These are phyloP conservation scores for Pachypeltis micranthus DNA, from an alignment of 1,140 invertebrate species.

Conservation along the genomic window DNA sequence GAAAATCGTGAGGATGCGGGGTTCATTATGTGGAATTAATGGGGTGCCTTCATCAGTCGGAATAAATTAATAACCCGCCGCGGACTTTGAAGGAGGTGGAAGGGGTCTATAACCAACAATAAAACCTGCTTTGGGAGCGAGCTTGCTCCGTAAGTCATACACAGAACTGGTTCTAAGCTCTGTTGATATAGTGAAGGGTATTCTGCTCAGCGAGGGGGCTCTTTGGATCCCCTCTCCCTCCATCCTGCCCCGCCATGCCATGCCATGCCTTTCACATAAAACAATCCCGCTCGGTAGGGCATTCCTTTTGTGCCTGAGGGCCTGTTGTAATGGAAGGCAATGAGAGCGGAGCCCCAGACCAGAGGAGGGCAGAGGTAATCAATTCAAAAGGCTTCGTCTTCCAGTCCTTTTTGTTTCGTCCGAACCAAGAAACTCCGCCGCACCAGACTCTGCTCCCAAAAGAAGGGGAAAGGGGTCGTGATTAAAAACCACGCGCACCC, in stretches of 20 bases:
- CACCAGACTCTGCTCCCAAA: background rate
- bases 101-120: background rate
- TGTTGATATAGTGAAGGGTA: slow-evolving; percentile 5
- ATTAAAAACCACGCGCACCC: background rate
- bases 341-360: background rate
- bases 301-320: slow-evolving; percentile 3
- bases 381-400: slow-evolving; percentile 6
- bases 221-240: too few relatives aligned
- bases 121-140: background rate
- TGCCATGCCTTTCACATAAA: background rate
- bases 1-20: background rate
- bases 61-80: slow-evolving; percentile 4
- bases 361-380: background rate
- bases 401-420: background rate
- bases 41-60: slow-evolving; percentile 2
- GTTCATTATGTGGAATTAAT: slow-evolving; percentile 8
- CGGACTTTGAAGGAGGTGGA: background rate
- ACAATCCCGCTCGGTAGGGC: background rate
- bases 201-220: slow-evolving; percentile 7
- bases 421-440: too few relatives aligned
- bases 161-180: background rate
- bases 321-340: slow-evolving; percentile 3
- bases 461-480: background rate
- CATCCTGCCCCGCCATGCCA: too few relatives aligned
- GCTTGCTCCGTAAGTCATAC: slow-evolving; percentile 6